Percentiles rank a stretch among this genome's conserved stretches.
Evolutionary conservation across 2,888 invertebrate genomes (phyloP).

Genomic region (Drosophila longiperda): DNA sequence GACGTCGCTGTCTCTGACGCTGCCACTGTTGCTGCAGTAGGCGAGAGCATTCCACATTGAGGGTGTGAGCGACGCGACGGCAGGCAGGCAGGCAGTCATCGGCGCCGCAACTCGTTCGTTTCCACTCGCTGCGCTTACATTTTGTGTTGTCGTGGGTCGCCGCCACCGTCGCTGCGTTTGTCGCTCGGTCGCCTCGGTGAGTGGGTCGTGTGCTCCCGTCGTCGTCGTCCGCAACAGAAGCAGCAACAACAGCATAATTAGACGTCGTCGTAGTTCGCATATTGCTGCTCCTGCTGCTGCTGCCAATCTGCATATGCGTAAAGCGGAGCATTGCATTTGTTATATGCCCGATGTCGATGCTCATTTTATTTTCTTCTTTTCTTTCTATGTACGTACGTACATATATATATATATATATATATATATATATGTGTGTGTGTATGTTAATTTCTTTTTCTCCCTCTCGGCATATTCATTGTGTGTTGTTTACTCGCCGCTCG

Average conservation of each 20-base stretch:
- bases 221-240: conserved; percentile 11
- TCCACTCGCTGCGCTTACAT: conserved; percentile 54
- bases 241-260: conserved; percentile 61
- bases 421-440: neutral
- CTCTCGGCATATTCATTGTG: conserved; percentile 5
- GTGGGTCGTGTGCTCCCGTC: conserved; percentile 58
- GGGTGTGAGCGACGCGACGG: conserved; percentile 28
- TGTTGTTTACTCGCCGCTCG: conserved; percentile 32
- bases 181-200: conserved; percentile 61
- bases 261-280: conserved; percentile 43
- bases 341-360: conserved; percentile 18
- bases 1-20: neutral
- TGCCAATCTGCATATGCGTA: conserved; percentile 57
- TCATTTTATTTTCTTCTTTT: conserved; percentile 16
- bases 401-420: too few species aligned
- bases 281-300: conserved; percentile 30
- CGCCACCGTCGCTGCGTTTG: conserved; percentile 54
- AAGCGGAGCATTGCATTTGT: conserved; percentile 53
- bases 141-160: conserved; percentile 76
- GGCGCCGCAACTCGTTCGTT: conserved; percentile 55
- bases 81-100: conserved; percentile 1
- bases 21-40: conserved; percentile 37
- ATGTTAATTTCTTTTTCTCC: conserved; percentile 21
- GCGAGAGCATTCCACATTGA: conserved; percentile 42
- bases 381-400: conserved; percentile 7